Conservation (phyloP, 1,140 invertebrate species). For the Helicoverpa zea region DNA sequence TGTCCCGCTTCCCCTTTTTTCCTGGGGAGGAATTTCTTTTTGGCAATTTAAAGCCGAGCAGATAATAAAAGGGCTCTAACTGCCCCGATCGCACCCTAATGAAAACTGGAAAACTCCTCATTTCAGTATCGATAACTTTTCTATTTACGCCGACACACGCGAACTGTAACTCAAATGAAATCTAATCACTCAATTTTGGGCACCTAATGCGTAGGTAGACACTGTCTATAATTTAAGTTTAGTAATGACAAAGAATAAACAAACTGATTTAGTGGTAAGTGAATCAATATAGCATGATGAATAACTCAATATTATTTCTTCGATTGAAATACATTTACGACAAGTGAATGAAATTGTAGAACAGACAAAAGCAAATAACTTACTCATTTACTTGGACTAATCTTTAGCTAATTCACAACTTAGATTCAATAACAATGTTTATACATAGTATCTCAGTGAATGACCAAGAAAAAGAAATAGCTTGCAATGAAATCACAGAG, state of each 20-base stretch:
- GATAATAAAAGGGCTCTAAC: conserved; percentile 88
- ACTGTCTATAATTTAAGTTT: not conserved
- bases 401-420: no score
- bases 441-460: no score
- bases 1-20: conserved; percentile 79
- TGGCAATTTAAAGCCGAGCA: conserved; percentile 86
- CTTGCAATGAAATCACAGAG: no score
- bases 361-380: no score
- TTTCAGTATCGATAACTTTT: conserved; percentile 82
- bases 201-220: not conserved
- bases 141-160: conserved; percentile 64
- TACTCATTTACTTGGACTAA: no score
- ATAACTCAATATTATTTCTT: not conserved
- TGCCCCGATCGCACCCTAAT: conserved; percentile 84
- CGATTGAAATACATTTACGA: no score
- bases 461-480: no score
- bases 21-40: conserved; percentile 84
- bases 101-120: conserved; percentile 84
- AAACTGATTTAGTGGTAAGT: conserved; percentile 4
- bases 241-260: conserved; percentile 9
- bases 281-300: not conserved
- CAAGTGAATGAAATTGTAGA: no score
- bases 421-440: no score
- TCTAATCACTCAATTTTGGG: conserved; percentile 41
- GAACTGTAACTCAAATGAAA: conserved; percentile 49